Base-by-base conservation (phyloP, 2,113 vertebrate genomes). In the Damaliscus lunatus region DNA sequence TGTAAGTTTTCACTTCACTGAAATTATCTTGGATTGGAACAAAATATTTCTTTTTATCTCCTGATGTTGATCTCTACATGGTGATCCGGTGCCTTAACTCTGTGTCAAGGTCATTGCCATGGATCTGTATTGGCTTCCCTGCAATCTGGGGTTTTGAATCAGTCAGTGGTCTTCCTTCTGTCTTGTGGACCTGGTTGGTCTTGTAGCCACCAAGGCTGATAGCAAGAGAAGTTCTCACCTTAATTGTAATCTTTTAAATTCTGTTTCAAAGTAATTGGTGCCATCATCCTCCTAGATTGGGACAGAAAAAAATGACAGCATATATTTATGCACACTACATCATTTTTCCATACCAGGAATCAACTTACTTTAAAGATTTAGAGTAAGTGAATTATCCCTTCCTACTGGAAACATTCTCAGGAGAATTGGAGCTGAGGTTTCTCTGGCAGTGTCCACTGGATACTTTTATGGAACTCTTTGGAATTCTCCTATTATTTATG, bases 301-400 rank as follows among this genome's bases (percentile, higher is more conserved):
- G 8, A 88, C n/a, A 91, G 14, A 64, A 90, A 46, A 23, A 81
- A 3, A 3, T 33, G 36, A 48, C 8, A 46, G 0, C 23, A 59
- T 16, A 4, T 33, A 60, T 12, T 52, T 86, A 19, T 60, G 7
- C 2, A 74, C 1, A 3, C 2, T n/a, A 10, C 3, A 0, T 15
- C 4, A 16, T 77, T 78, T 48, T 80, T 74, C 31, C 86, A 17
- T 77, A 50, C 15, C 2, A 92, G 46, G 2, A 91, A 23, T 62
- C 23, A 92, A 33, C 7, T 59, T 67, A 15, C 59, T 83, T 53
- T 29, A 62, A 71, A 29, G 4, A 48, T 5, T 95, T 25, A 80
- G 60, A 19, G 23, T 55, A 50, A 92, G 36, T 77, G 52, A 48
- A 87, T 67, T 86, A 33, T 78, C 7, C 86, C 21, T 8, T 82